Conservation (phyloP, 2,797 vertebrate species). For the Triplophysa yarkandensis region DNA sequence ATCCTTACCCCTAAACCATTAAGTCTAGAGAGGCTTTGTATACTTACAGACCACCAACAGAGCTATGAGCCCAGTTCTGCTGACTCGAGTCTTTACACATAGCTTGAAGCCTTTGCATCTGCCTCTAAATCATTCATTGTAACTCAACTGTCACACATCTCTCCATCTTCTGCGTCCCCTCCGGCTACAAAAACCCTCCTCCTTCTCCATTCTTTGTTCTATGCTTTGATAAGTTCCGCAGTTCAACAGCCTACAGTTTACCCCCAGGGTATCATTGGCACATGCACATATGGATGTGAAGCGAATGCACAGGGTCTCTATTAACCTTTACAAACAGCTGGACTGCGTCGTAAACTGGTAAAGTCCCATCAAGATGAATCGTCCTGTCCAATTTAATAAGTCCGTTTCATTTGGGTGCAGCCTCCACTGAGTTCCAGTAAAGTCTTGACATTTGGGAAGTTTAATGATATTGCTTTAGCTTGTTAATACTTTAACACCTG, state of each 20-base stretch:
- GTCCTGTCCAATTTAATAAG: conserved; percentile 11
- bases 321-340: conserved; percentile 42
- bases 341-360: conserved; percentile 13
- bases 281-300: conserved; percentile 21
- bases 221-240: conserved; percentile 17
- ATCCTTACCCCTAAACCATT: background rate
- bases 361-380: conserved; percentile 9
- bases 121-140: conserved; percentile 6
- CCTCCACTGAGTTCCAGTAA: conserved; percentile 14
- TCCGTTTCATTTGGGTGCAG: conserved; percentile 2
- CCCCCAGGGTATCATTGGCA: conserved; percentile 3
- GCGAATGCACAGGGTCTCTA: conserved; percentile 24
- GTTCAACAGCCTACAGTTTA: conserved; percentile 40
- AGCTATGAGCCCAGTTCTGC: conserved; percentile 18
- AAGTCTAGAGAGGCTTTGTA: conserved; percentile 35
- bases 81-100: conserved; percentile 24
- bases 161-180: background rate
- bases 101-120: conserved; percentile 8
- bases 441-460: conserved; percentile 19
- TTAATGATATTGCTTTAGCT: conserved; percentile 39
- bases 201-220: conserved; percentile 13
- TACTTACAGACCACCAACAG: conserved; percentile 33
- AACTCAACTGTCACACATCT: conserved; percentile 24
- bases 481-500: conserved; percentile 24
- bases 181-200: conserved; percentile 11